Conservation (phyloP, 2,113 vertebrate species). For the Rhinoderma darwinii region DNA sequence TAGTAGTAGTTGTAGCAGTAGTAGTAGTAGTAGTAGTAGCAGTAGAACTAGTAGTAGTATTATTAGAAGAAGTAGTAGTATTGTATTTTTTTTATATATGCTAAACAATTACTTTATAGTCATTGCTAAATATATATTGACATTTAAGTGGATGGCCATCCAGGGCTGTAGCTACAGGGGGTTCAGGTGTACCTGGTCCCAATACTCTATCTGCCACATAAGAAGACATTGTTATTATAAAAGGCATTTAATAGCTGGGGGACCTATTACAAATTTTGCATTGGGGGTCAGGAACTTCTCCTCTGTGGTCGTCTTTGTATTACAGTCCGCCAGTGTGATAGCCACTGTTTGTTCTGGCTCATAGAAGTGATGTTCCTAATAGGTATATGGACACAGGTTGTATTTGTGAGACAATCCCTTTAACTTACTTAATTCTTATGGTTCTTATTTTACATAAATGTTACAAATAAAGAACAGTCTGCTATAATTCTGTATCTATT, state of each 20-base stretch:
- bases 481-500: too few species aligned
- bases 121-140: too few species aligned
- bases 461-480: too few species aligned
- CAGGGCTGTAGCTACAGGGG: background rate
- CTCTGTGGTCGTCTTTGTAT: too few species aligned
- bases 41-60: too few species aligned
- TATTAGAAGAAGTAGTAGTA: background rate
- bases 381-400: background rate
- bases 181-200: background rate
- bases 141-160: background rate
- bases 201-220: background rate
- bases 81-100: background rate
- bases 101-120: background rate
- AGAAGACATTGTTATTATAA: background rate
- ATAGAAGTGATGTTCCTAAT: background rate
- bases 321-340: too few species aligned
- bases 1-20: too few species aligned
- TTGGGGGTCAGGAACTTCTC: background rate
- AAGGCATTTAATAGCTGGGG: background rate
- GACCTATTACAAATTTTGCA: background rate
- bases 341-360: background rate
- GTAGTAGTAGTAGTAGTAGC: too few species aligned
- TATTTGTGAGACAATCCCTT: too few species aligned
- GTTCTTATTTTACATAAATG: too few species aligned
- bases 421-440: too few species aligned